Percentiles rank a stretch among this genome's conserved stretches.
These are phyloP conservation scores for Epinephelus fuscoguttatus DNA, from an alignment of 2,113 vertebrate species.

Conservation along the genomic window DNA sequence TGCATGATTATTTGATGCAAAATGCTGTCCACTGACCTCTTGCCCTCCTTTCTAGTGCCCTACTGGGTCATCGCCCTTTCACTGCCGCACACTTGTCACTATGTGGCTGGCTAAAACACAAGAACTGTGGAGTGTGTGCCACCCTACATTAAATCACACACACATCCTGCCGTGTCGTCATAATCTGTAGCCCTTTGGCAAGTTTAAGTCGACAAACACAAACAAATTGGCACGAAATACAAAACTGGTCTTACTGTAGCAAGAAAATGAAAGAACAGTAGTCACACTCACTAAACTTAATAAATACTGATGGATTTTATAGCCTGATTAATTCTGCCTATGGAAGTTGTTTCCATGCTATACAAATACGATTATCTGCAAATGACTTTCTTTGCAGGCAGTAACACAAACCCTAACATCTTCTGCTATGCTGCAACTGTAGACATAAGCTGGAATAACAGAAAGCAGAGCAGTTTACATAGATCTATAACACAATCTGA, in stretches of 20 bases:
- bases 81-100: slow-evolving; percentile 59
- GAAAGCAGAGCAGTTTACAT: neutral
- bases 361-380: slow-evolving; percentile 9
- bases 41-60: slow-evolving; percentile 40
- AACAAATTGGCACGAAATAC: slow-evolving; percentile 20
- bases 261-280: neutral
- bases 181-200: slow-evolving; percentile 36
- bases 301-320: neutral
- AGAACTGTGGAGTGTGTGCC: slow-evolving; percentile 46
- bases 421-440: neutral
- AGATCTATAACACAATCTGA: neutral
- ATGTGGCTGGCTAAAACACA: slow-evolving; percentile 46
- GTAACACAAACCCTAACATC: neutral
- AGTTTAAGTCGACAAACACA: slow-evolving; percentile 29
- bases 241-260: neutral
- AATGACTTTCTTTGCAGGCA: neutral
- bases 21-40: slow-evolving; percentile 39
- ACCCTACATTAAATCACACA: slow-evolving; percentile 67
- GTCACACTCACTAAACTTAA: neutral
- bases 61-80: slow-evolving; percentile 56
- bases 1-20: slow-evolving; percentile 24
- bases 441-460: neutral
- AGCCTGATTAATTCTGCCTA: neutral
- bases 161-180: slow-evolving; percentile 23
- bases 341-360: neutral